phyloP scores from a whole-genome alignment of 2,888 invertebrate species.

The Ariolimax columbianus region DNA sequence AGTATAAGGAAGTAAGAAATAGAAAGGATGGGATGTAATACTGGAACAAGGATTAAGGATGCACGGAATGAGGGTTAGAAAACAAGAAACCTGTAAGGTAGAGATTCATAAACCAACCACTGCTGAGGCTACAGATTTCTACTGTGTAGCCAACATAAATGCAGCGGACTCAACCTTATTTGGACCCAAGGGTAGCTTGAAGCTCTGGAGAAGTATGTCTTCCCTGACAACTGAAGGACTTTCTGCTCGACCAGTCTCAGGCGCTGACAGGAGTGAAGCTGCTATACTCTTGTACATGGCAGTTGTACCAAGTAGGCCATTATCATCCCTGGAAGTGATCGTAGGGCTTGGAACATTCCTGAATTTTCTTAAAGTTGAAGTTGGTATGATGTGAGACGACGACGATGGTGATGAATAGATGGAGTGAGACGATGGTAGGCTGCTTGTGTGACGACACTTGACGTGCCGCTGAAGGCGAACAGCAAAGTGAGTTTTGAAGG shows the following conservation, averaged over 20 bases:
- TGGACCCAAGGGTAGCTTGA: conserved; percentile 33
- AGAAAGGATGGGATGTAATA: neutral
- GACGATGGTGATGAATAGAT: neutral
- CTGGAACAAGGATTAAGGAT: conserved; percentile 4
- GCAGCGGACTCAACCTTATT: conserved; percentile 32
- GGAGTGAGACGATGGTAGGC: neutral
- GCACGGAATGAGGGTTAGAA: neutral
- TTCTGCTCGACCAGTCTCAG: conserved; percentile 24
- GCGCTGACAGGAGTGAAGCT: conserved; percentile 44
- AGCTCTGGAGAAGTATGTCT: conserved; percentile 36
- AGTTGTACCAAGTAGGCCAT: neutral
- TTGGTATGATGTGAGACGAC: neutral
- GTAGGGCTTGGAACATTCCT: neutral
- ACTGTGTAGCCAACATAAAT: conserved; percentile 31
- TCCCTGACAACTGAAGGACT: conserved; percentile 27
- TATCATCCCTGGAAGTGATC: neutral
- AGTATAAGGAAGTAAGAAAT: neutral
- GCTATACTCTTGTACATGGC: conserved; percentile 50
- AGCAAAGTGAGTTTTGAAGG: conserved; percentile 67
- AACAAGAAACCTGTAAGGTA: neutral
- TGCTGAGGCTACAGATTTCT: conserved; percentile 40
- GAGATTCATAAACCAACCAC: conserved; percentile 39
- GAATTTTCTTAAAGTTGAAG: neutral
- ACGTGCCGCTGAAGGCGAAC: conserved; percentile 69
- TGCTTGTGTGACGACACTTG: conserved; percentile 56